Evolutionary conservation across 1,140 invertebrate species (phyloP), one percentile per base, ranked within the genome.

Genomic region (Mya arenaria): DNA sequence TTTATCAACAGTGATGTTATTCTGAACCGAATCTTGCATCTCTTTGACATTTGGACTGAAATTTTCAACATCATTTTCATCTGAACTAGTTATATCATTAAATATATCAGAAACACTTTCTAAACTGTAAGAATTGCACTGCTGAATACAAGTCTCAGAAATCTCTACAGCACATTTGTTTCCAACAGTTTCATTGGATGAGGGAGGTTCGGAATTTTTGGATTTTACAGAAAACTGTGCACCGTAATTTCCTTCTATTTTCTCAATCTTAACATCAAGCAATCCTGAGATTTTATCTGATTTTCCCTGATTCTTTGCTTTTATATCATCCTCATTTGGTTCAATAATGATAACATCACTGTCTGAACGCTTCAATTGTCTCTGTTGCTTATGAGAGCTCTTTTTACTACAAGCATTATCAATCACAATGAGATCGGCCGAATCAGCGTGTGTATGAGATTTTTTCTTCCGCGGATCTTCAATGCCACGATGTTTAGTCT

Each of bases 81-180:
- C 17, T 10, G 48, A 23, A 52, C 48, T 52, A n/a, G 19, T 52
- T 52, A 52, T 52, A 25, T 62, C 60, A 30, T 62, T 15, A 62
- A 23, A 62, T 68, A 41, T 68, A 37, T 41, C 65, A 13, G 65
- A 10, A 25, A 68, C 30, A 68, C 65, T 68, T 36, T 41, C 65
- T 19, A 36, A n/a, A 36, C 19, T n/a, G 15, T 4, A 28, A 39
- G 30, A 19, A 4, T 41, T 37, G 19, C 13, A n/a, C 32, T 36
- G 32, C 28, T 15, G 10, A 17, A 28, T 17, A 36, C 23, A 36
- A 30, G 23, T 13, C 65, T 1, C 34, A 4, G 3, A 1, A 28
- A 37, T 68, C n/a, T 36, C 37, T 3, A 19, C 19, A n/a, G 32
- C 60, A 62, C 19, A 23, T 62, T 28, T 28, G 19, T 4, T 41